Evolutionary conservation across 2,888 invertebrate genomes (phyloP).

Genomic region (Rosalia funebris): DNA sequence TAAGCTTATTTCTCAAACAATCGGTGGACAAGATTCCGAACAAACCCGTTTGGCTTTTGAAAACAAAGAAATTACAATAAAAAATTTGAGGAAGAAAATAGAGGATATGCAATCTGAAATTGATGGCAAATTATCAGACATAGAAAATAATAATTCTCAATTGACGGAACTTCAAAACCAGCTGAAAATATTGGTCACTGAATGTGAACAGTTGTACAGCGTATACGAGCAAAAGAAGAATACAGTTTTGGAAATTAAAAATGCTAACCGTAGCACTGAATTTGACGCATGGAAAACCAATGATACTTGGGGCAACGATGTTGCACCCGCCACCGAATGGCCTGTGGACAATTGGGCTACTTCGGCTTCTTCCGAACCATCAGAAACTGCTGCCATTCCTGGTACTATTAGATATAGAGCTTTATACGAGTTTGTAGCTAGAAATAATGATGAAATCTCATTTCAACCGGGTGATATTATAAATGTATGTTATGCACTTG

Average conservation of each 20-base stretch:
- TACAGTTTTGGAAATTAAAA: constrained; percentile 62
- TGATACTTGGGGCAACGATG: constrained; percentile 65
- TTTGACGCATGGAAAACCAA: constrained; percentile 69
- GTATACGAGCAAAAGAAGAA: constrained; percentile 76
- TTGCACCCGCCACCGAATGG: constrained; percentile 64
- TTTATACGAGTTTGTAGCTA: constrained; percentile 91
- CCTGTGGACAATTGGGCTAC: constrained; percentile 61
- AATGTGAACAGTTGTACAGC: constrained; percentile 75
- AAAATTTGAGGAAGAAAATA: constrained; percentile 73
- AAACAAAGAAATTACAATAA: constrained; percentile 73
- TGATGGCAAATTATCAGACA: constrained; percentile 80
- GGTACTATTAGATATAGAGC: constrained; percentile 82
- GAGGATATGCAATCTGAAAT: constrained; percentile 82
- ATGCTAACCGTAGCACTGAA: constrained; percentile 59
- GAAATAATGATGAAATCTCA: constrained; percentile 92
- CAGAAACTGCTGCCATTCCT: constrained; percentile 60
- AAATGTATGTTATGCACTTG: constrained; percentile 67
- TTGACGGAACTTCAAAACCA: constrained; percentile 78
- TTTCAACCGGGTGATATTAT: constrained; percentile 95
- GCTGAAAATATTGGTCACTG: constrained; percentile 72
- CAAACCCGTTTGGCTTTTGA: constrained; percentile 72
- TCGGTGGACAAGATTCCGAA: constrained; percentile 64
- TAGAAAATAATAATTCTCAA: constrained; percentile 82
- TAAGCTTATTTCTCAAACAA: constrained; percentile 66
- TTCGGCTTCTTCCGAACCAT: constrained; percentile 45